These are phyloP conservation scores for Anser cygnoides DNA, from an alignment of 2,113 vertebrate genomes.

Conservation along the genomic window DNA sequence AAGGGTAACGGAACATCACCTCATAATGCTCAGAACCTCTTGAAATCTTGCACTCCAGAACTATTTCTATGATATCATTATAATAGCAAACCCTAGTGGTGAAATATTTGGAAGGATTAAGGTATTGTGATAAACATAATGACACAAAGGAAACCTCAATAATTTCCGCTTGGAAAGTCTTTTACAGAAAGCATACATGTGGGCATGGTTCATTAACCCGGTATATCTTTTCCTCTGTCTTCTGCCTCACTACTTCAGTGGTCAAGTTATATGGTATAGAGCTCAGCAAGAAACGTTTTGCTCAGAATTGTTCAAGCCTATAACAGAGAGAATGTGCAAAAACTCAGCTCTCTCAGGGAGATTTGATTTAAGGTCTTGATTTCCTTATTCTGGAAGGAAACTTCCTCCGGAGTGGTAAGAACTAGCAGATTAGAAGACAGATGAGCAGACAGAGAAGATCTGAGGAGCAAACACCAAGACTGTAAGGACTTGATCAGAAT, in stretches of 20 bases:
- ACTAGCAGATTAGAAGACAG: neutral
- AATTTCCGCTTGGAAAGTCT: neutral
- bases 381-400: slow-evolving; percentile 2
- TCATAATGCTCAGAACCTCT: neutral
- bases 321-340: neutral
- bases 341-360: neutral
- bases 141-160: neutral
- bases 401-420: neutral
- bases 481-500: neutral
- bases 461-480: neutral
- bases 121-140: neutral
- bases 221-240: neutral
- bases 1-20: neutral
- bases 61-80: neutral
- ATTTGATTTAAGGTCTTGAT: slow-evolving; percentile 31
- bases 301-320: neutral
- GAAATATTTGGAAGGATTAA: neutral
- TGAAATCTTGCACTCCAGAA: neutral
- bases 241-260: slow-evolving; percentile 1
- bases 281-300: slow-evolving; percentile 18
- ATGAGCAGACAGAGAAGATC: neutral
- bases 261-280: slow-evolving; percentile 9
- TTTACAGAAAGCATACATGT: neutral
- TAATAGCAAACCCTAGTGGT: neutral
- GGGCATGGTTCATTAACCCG: neutral